Evolutionary conservation across 2,888 invertebrate species (phyloP).

Genomic region (Nasonovia ribisnigri): DNA sequence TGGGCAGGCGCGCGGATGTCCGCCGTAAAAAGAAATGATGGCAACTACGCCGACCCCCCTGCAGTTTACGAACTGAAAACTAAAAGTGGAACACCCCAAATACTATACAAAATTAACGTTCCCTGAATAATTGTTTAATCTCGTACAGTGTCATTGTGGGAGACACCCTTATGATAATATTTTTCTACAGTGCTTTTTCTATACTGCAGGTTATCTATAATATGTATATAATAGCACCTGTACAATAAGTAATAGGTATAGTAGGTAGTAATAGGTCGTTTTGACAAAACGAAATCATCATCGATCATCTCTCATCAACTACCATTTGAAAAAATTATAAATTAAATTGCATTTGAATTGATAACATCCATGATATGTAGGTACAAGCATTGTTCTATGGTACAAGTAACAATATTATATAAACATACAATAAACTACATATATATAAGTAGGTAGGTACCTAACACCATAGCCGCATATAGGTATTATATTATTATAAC

Average conservation of each 20-base stretch:
- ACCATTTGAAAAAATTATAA: background rate
- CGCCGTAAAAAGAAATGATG: background rate
- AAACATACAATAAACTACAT: background rate
- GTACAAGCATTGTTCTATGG: no score
- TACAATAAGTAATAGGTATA: background rate
- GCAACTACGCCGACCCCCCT: background rate
- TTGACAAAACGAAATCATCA: background rate
- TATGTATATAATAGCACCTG: background rate
- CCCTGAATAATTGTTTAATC: background rate
- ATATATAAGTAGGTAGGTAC: no score
- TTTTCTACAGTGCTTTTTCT: background rate
- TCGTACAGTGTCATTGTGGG: background rate
- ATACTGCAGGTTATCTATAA: background rate
- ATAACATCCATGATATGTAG: background rate
- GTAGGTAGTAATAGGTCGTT: no score
- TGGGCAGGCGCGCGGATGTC: conserved; percentile 3
- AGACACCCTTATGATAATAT: background rate
- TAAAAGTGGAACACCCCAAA: background rate
- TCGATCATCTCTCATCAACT: background rate
- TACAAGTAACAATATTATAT: background rate
- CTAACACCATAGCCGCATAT: background rate
- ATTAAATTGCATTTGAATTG: background rate
- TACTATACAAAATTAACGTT: conserved; percentile 7
- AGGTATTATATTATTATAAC: background rate
- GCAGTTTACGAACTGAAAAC: background rate